Conservation (phyloP, 2,797 vertebrate species). For the Catamblyrhynchus diadema region DNA sequence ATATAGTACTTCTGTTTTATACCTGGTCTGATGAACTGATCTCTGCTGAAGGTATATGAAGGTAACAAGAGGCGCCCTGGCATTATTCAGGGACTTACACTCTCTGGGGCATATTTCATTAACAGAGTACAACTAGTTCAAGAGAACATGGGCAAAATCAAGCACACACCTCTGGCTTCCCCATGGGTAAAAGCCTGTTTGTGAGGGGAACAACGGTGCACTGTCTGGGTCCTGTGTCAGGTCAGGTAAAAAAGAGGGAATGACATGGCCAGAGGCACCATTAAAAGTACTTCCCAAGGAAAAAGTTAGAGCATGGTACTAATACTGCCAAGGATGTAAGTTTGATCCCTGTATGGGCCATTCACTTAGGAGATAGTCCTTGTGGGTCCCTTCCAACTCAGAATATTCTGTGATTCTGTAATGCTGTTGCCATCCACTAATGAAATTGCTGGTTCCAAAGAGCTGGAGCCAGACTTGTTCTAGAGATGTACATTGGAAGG, state of each 20-base stretch:
- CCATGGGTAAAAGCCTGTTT: neutral
- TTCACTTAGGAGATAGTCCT: neutral
- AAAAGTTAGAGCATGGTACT: neutral
- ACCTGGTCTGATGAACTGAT: neutral
- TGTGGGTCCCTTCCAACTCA: neutral
- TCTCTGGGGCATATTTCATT: neutral
- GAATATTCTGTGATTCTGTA: neutral
- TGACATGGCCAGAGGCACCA: neutral
- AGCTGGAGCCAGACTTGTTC: neutral
- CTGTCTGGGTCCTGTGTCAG: neutral
- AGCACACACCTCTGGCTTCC: neutral
- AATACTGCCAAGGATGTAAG: neutral
- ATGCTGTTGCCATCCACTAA: neutral
- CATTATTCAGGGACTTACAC: neutral
- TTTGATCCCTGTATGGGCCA: neutral
- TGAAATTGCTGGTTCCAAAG: neutral
- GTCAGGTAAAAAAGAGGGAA: neutral
- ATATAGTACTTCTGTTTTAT: neutral
- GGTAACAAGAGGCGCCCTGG: neutral
- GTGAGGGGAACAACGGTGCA: neutral
- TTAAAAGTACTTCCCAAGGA: neutral
- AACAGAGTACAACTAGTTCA: neutral
- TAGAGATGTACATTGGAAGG: neutral
- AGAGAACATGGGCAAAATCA: neutral
- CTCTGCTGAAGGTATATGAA: neutral